Evolutionary conservation across 2,888 invertebrate species (phyloP), one percentile per base, ranked within the genome.

Genomic region (Thalpophila matura): DNA sequence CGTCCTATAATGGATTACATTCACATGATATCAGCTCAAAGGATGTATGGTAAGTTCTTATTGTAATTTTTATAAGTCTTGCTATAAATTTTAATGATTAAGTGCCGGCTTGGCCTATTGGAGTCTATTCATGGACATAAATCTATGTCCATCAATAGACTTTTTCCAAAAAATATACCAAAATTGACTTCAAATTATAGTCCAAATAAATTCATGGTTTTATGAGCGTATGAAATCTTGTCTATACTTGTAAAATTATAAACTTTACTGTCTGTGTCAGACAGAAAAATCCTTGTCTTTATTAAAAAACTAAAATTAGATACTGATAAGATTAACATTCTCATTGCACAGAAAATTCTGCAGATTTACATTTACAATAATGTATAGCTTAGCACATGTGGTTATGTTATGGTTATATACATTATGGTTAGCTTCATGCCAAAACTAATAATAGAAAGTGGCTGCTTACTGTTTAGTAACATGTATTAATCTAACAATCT

Each of bases 1-100:
- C 95, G 95, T 40, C 96, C 97, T 12, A 96, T 98, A 56, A 98
- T 98, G 97, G 98, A 98, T 90, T 98, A 97, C 87, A 86, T 98
- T 46, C 95, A 96, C 75, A 94, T 96, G 88, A 92, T 97, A 79
- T 96, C 95, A 76, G 97, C 97, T 50, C 97, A 97, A 89, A 97
- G 97, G 87, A 98, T 98, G 88, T 98, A 98, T 95, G 98, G 98
- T 96, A 93, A 91, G 95, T 86, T 42, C 14, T 18, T 14, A 14
- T 26, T 14, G 12, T 3, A 20, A 1, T 40, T 22, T 7, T n/a
- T 29, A 10, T 12, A 12, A 20, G 6, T 16, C 1, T 26, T 3
- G 2, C 20, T 24, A n/a, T 6, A n/a, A n/a, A n/a, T n/a, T n/a
- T n/a, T n/a, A n/a, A n/a, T n/a, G n/a, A n/a, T n/a, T n/a, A n/a